A percentile compares a stretch with the other conserved stretches of the same genome.
Conservation (phyloP, 2,888 invertebrate genomes). For the Fragum fragum region DNA sequence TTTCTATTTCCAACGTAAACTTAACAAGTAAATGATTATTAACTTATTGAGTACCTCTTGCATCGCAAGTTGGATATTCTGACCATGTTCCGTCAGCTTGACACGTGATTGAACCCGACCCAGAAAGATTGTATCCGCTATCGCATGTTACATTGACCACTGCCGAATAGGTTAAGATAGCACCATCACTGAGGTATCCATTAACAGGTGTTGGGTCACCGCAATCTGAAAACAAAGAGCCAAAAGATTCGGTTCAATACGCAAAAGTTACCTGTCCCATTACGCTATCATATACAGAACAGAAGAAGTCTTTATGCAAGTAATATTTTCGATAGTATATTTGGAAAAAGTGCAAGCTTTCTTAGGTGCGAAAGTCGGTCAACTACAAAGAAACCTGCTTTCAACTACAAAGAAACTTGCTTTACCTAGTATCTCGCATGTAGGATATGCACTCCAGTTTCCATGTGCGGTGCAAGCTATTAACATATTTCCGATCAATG, state of each 20-base stretch:
- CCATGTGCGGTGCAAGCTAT: slow-evolving; percentile 4
- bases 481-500: not conserved
- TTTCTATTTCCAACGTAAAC: no score
- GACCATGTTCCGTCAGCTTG: slow-evolving; percentile 28
- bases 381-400: no score
- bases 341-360: no score
- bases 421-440: slow-evolving; percentile 28
- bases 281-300: no score
- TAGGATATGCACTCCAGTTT: slow-evolving; percentile 15
- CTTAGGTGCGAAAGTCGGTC: no score
- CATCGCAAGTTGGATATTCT: slow-evolving; percentile 15
- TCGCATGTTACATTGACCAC: slow-evolving; percentile 4
- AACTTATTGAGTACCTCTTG: no score
- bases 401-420: not conserved
- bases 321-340: no score
- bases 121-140: slow-evolving; percentile 25
- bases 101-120: slow-evolving; percentile 15
- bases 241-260: not conserved
- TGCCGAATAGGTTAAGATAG: slow-evolving; percentile 4
- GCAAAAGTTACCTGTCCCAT: no score
- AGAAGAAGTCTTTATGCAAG: no score
- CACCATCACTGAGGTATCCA: not conserved
- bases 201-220: slow-evolving; percentile 9
- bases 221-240: not conserved
- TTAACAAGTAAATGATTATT: no score